Evolutionary conservation across 2,888 invertebrate genomes (phyloP), one percentile per base, ranked within the genome.

Genomic region (Drosophila demipolita): DNA sequence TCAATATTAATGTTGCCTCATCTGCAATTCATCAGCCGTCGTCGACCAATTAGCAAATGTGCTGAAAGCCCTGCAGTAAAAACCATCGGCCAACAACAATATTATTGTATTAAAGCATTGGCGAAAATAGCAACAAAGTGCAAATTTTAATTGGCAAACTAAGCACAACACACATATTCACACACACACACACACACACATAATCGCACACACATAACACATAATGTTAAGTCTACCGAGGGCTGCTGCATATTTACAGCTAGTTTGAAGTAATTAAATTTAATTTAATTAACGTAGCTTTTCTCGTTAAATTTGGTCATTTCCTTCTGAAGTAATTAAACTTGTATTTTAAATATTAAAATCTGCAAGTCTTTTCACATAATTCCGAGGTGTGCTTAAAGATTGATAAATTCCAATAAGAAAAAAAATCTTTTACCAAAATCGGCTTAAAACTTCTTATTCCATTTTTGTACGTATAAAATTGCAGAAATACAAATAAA

Each of bases 61-160:
- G 79, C 66, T 69, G 65, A 69, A 61, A 74, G 36, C 35, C 52
- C 64, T 58, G 33, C 60, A 66, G n/a, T 40, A 45, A 36, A 33
- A 26, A 26, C 33, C 57, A 38, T 2, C 60, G 32, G 65, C 72
- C 63, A 59, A 58, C 45, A 66, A 26, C 26, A 26, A 12, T 48
- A 38, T 66, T 32, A 54, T 45, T 42, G 45, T 53, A 66, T 81
- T 79, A 59, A 60, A 72, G 59, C 74, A 88, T 76, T 67, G 62
- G 50, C 82, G 58, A 57, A 85, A 85, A 82, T 72, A 71, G 74
- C 83, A 85, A 84, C 83, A 87, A 80, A 88, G 63, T 83, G 63
- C 72, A 54, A 70, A 70, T 81, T 89, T 84, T 83, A 86, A 89
- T 86, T 86, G 85, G 81, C 86, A 86, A 85, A 84, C 76, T 57